These are phyloP conservation scores for Pygoscelis adeliae DNA, from an alignment of 2,113 vertebrate genomes.

Conservation along the genomic window DNA sequence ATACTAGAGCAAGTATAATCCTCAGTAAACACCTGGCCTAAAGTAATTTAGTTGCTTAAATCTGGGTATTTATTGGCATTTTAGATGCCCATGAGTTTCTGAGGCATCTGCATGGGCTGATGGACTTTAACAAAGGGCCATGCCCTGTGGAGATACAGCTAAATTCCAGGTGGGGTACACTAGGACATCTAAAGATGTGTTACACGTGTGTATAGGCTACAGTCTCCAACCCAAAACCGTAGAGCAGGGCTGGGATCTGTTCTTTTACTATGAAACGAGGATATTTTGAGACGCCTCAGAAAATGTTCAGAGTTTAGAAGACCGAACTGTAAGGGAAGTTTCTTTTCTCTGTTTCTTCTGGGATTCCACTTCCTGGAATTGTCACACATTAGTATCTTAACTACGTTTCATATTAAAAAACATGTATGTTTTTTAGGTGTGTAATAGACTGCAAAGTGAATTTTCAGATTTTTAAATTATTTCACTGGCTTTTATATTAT, in stretches of 20 bases:
- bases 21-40: not conserved
- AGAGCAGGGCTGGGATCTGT: not conserved
- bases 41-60: not conserved
- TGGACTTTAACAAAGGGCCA: not conserved
- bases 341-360: not conserved
- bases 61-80: not conserved
- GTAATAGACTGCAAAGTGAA: not conserved
- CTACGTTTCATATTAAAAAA: not conserved
- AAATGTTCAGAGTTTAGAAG: not conserved
- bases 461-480: not conserved
- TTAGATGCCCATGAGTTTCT: not conserved
- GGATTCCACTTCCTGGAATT: not conserved
- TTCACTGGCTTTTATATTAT: not conserved
- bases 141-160: not conserved
- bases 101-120: not conserved
- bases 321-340: not conserved
- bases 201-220: not conserved
- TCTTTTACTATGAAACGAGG: not conserved
- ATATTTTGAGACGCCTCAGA: not conserved
- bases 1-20: not conserved
- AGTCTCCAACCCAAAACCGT: not conserved
- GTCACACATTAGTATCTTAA: not conserved
- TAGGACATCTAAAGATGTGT: not conserved
- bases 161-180: not conserved
- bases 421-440: not conserved